Evolutionary conservation across 1,140 invertebrate genomes (phyloP), one percentile per base, ranked within the genome.

Genomic region (Drosophila ambigua): DNA sequence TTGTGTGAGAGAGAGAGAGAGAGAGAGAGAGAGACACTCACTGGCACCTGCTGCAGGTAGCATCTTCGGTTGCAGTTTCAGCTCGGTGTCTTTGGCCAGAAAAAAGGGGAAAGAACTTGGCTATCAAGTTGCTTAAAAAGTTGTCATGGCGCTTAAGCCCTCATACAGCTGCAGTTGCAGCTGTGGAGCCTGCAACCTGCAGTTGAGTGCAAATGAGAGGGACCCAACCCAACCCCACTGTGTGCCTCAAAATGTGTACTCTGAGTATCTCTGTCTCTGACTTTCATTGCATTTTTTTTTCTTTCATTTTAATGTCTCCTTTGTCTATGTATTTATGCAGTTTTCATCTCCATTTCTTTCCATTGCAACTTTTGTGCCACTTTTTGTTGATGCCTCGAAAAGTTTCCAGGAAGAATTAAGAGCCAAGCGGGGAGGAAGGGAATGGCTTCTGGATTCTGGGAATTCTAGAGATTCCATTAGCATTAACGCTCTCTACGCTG

Each of bases 81-180:
- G 28, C 16, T 45, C 53, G 15, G 28, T 20, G 20, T 20, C 20
- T 13, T 23, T 11, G n/a, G 16, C 13, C 44, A 24, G 43, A 24
- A 74, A 64, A 52, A 64, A 57, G 49, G 28, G 49, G 49, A 15
- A n/a, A 53, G 72, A 85, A 82, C 82, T 85, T 78, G 65, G 63
- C 53, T 78, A 59, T 87, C 82, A 87, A 82, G 82, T 87, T 82
- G 83, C 82, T 87, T 82, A 82, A 87, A 85, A 87, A 87, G 78
- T 87, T 87, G 83, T 85, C 78, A 82, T 74, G 87, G 82, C 80
- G 69, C 83, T 88, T 87, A 87, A 87, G 71, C 68, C 23, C 24
- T 24, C 41, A 5, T 2, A 1, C 31, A 13, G 23, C 3, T 24
- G n/a, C 9, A 31, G 24, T 9, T 8, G 35, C 52, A 55, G 43